These are phyloP conservation scores for Disparrhopalites patrizii DNA, from an alignment of 2,888 invertebrate genomes.

Conservation along the genomic window DNA sequence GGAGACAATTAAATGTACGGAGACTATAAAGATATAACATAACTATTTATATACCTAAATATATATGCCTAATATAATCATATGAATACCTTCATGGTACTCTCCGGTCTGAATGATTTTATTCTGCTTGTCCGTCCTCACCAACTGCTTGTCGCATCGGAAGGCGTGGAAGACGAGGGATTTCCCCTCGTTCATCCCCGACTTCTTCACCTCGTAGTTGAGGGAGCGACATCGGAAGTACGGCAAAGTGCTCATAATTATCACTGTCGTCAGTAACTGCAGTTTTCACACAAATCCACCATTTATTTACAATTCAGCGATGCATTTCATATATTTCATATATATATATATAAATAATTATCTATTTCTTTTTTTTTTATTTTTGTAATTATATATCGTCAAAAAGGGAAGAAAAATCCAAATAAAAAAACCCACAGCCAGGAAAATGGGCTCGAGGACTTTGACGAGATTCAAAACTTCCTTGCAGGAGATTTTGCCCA, in stretches of 20 bases:
- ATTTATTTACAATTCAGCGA: too few relatives aligned
- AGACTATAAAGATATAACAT: too few relatives aligned
- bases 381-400: too few relatives aligned
- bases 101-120: conserved; percentile 37
- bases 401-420: too few relatives aligned
- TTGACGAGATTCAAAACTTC: conserved; percentile 50
- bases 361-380: too few relatives aligned
- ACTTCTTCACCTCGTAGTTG: conserved; percentile 26
- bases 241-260: conserved; percentile 35
- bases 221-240: conserved; percentile 33
- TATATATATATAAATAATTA: too few relatives aligned
- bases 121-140: conserved; percentile 23
- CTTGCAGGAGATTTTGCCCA: conserved; percentile 49
- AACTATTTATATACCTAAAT: too few relatives aligned
- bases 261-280: conserved; percentile 35
- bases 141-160: conserved; percentile 33
- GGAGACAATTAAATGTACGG: neutral
- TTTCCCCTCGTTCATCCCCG: conserved; percentile 34
- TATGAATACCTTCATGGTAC: conserved; percentile 43
- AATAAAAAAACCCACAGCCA: conserved; percentile 39
- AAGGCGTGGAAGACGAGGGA: conserved; percentile 35
- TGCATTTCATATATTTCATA: too few relatives aligned
- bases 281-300: too few relatives aligned
- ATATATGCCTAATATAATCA: neutral
- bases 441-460: conserved; percentile 51